A percentile compares a stretch with the other conserved stretches of the same genome.
Evolutionary conservation across 2,888 invertebrate species (phyloP).

Genomic region (Pandemis cinnamomeana): DNA sequence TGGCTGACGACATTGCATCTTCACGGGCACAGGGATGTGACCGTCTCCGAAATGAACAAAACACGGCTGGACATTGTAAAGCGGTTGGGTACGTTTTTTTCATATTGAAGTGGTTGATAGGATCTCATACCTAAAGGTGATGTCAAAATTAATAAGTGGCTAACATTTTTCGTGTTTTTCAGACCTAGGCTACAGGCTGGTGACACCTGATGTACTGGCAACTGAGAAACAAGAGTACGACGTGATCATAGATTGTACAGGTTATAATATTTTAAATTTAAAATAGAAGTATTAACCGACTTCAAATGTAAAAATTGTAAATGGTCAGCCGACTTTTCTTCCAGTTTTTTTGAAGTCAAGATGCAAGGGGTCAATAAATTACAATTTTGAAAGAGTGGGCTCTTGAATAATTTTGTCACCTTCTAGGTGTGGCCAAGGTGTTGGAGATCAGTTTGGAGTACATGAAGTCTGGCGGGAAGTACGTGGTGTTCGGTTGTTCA

Average conservation of each 20-base stretch:
- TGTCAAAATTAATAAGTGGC: too few relatives aligned
- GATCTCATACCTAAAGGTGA: too few relatives aligned
- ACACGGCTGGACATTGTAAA: constrained; percentile 57
- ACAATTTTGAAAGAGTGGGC: neutral
- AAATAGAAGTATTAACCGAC: too few relatives aligned
- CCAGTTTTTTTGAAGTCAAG: too few relatives aligned
- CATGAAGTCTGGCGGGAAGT: constrained; percentile 78
- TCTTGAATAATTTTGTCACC: neutral
- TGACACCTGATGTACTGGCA: constrained; percentile 69
- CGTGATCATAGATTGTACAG: constrained; percentile 85
- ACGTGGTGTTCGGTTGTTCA: constrained; percentile 85
- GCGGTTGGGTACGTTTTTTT: constrained; percentile 12
- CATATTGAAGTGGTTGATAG: neutral
- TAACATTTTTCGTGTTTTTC: constrained; percentile 14
- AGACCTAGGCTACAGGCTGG: constrained; percentile 76
- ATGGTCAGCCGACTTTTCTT: too few relatives aligned
- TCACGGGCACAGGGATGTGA: constrained; percentile 84
- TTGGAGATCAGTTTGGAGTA: constrained; percentile 81
- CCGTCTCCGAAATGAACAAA: constrained; percentile 82
- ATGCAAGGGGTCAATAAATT: neutral
- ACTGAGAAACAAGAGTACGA: constrained; percentile 64
- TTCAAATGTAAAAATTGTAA: too few relatives aligned
- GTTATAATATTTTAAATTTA: neutral
- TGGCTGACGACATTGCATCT: constrained; percentile 83
- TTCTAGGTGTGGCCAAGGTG: constrained; percentile 77